Base-by-base conservation (phyloP, 2,888 invertebrate species). In the Frankliniella intonsa region DNA sequence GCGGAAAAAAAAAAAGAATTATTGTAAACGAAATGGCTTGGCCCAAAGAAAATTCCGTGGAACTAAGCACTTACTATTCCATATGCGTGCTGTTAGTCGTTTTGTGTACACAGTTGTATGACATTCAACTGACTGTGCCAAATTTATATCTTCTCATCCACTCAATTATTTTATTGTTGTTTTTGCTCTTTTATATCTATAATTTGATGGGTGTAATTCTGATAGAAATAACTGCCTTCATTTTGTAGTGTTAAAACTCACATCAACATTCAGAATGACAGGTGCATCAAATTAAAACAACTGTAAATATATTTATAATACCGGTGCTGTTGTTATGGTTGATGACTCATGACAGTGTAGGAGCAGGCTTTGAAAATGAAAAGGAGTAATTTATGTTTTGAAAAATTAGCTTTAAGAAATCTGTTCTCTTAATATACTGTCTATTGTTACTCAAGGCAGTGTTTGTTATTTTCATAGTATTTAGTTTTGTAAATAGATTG, bases 301-400 rank as follows among this genome's bases (percentile, higher is more conserved):
- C 5, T 76, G 69, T 76, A 76, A 25, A 76, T 76, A 76, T 76
- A 76, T 76, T 76, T 76, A 76, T 76, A 76, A 25, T 25, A 76
- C 69, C 69, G 69, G 69, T 76, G 69, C 25, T 76, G n/a, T 22
- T 12, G 25, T 69, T 19, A 69, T 22, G 22, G 22, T 25, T 22
- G 12, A 12, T 25, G 11, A 25, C 12, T 76, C 25, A 22, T 25
- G 12, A 12, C 12, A 76, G 12, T 76, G 22, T 25, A 12, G 8
- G 25, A 76, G 25, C 22, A 25, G 25, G 69, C 69, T 25, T 76
- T 22, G 25, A 25, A 22, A 19, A 14, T 55, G 55, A 55, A 3
- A 22, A 25, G 12, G 25, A 22, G 69, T 76, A 76, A 76, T 76
- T 76, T 76, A 76, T 76, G 69, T 76, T 22, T 76, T 76, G 12